Evolutionary conservation across 1,140 invertebrate species (phyloP).

Genomic region (Olivierus martensii): DNA sequence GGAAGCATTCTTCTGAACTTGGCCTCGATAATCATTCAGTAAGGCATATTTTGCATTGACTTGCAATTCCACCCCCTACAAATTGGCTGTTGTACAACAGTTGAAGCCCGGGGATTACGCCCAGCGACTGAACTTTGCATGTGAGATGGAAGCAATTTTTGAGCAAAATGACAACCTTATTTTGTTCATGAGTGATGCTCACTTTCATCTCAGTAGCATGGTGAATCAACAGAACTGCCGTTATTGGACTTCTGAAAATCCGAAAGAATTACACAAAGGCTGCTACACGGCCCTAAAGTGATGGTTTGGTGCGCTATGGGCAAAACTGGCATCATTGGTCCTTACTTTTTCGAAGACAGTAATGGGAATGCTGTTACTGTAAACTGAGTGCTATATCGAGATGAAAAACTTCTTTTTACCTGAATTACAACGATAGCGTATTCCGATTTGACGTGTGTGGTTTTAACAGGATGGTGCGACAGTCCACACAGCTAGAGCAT

Average conservation of each 20-base stretch:
- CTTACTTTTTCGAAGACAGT: too few species aligned
- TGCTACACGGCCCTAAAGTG: conserved; percentile 7
- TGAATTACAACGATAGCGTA: not conserved
- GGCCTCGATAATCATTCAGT: too few species aligned
- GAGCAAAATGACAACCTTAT: not conserved
- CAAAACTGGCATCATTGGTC: too few species aligned
- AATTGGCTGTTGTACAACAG: too few species aligned
- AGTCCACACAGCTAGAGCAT: not conserved
- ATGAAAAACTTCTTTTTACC: too few species aligned
- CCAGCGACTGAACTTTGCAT: too few species aligned
- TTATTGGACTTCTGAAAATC: not conserved
- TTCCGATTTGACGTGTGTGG: not conserved
- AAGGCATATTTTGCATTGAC: too few species aligned
- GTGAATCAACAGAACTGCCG: conserved; percentile 10
- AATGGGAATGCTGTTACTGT: too few species aligned
- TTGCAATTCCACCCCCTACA: too few species aligned
- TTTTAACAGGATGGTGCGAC: not conserved
- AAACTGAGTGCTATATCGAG: too few species aligned
- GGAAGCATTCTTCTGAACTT: too few species aligned
- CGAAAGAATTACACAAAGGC: not conserved
- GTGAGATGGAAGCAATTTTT: not conserved
- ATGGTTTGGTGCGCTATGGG: not conserved
- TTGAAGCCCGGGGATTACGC: too few species aligned
- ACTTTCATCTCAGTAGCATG: conserved; percentile 3
- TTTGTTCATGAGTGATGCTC: conserved; percentile 1